Evolutionary conservation across 1,140 invertebrate species (phyloP).

Genomic region (Papilio aristodemus): DNA sequence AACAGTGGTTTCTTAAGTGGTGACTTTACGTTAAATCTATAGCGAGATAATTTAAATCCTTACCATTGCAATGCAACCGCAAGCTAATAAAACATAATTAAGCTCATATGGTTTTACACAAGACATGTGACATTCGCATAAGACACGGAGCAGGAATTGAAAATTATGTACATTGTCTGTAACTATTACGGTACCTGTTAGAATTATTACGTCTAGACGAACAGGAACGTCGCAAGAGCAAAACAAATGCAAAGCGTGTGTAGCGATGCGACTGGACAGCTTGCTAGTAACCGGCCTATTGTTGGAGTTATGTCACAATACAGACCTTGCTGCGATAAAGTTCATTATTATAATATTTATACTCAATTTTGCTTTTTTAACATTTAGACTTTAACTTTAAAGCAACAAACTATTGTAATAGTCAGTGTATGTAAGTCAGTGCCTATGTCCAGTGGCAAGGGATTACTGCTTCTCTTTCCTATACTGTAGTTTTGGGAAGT

Average conservation of each 20-base stretch:
- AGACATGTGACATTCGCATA: conserved; percentile 33
- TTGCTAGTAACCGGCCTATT: conserved; percentile 61
- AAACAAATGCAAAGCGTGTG: conserved; percentile 51
- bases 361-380: neutral
- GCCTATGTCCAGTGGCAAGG: too few relatives aligned
- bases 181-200: conserved; percentile 55
- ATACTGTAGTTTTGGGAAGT: too few relatives aligned
- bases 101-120: conserved; percentile 28
- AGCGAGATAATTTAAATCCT: neutral
- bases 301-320: conserved; percentile 68
- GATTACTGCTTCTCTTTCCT: too few relatives aligned
- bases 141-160: conserved; percentile 38
- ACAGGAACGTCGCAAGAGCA: conserved; percentile 66
- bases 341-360: too few relatives aligned
- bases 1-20: too few relatives aligned
- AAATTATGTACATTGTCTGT: conserved; percentile 48
- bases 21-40: too few relatives aligned
- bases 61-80: neutral
- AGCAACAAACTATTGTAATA: too few relatives aligned
- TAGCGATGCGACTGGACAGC: conserved; percentile 45
- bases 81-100: conserved; percentile 23
- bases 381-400: too few relatives aligned
- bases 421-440: too few relatives aligned
- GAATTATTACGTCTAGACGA: conserved; percentile 76
- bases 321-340: neutral